Base-by-base conservation (phyloP, 2,888 invertebrate genomes). In the Eubasilissa splendida region DNA sequence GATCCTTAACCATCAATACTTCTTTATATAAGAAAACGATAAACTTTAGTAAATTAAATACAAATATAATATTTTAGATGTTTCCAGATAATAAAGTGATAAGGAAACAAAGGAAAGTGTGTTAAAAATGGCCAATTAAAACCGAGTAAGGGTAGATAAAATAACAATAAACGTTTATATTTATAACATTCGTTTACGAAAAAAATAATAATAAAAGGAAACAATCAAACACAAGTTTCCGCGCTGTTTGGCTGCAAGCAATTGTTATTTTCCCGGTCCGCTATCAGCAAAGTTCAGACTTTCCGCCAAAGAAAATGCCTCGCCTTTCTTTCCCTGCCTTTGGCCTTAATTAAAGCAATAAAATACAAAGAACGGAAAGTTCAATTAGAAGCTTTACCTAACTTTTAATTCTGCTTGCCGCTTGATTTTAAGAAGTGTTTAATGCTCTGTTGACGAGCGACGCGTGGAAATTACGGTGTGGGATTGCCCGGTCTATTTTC, bases 341-440 rank as follows among this genome's bases (percentile, higher is more conserved):
- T 76, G 75, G 70, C 83, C 77, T 79, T 83, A 83, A 81, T 83
- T 81, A 83, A 83, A 83, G 77, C 77, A 77, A 77, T 81, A 83
- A 83, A 83, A 79, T 80, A 80, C 79, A 75, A 68, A 68, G 63
- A 50, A 42, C 33, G 63, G 74, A 73, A 77, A 65, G 77, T 82
- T 80, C 80, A 82, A 80, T 82, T 82, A 80, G 77, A 54, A 82
- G 65, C 52, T 50, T 73, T 63, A 14, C 12, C 12, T 12, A 65
- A 76, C 53, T 76, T 76, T 53, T 31, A 42, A 74, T 50, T 74
- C 66, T 66, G 66, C 33, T 22, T 42, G 66, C 66, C 33, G 54
- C 31, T 54, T 54, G 56, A 54, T 71, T 54, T 71, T 22, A 71
- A 14, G 56, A 33, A 71, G 56, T 71, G 71, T 71, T 71, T 71